Percentiles rank a stretch among this genome's conserved stretches.
These are phyloP conservation scores for Lamellibrachia satsuma DNA, from an alignment of 2,888 invertebrate genomes.

Conservation along the genomic window DNA sequence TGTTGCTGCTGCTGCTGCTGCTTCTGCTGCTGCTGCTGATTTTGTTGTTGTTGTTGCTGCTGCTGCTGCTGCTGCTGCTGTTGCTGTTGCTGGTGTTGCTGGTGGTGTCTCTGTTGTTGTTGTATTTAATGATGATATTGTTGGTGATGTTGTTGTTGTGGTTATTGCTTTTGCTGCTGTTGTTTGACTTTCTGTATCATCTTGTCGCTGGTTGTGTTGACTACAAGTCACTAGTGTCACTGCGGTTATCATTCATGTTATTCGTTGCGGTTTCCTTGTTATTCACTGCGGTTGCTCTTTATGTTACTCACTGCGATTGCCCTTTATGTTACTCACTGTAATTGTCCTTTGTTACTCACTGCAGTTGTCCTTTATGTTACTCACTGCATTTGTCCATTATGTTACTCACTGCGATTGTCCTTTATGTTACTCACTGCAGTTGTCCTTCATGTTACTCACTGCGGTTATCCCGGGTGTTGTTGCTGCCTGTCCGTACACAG, in stretches of 20 bases:
- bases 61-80: neutral
- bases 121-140: neutral
- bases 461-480: neutral
- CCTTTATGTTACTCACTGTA: no score
- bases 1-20: neutral
- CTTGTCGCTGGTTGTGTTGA: neutral
- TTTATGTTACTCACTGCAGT: neutral
- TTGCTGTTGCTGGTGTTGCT: no score
- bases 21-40: neutral
- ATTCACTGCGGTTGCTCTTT: no score
- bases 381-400: neutral
- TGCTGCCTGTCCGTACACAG: neutral
- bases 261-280: no score
- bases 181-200: neutral
- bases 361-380: neutral
- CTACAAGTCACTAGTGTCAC: neutral
- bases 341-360: neutral
- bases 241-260: neutral
- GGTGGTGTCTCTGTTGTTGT: no score
- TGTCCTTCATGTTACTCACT: neutral
- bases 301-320: no score
- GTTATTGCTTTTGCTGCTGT: neutral
- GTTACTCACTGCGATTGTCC: neutral
- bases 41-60: neutral
- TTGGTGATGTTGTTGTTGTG: neutral